Evolutionary conservation across 1,140 invertebrate genomes (phyloP), one percentile per base, ranked within the genome.

Genomic region (Limonius californicus): DNA sequence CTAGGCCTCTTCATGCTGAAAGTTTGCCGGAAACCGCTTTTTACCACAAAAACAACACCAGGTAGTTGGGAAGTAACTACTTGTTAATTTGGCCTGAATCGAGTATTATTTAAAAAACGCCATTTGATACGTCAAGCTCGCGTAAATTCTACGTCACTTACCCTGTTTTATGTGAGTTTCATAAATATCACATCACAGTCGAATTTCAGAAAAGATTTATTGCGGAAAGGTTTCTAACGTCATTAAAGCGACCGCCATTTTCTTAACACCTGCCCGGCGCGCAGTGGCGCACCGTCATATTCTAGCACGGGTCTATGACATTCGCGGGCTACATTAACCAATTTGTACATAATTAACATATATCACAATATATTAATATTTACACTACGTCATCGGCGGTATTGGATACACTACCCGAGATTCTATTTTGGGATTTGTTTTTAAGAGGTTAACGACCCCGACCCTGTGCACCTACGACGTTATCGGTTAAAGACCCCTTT

Each of bases 201-300:
- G 23, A 3, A 27, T 27, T 27, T 27, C 9, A 27, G 9, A 4
- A 27, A 27, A 27, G 23, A 27, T 4, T 27, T 27, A 27, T 27
- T 27, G 23, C 23, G 9, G 9, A 27, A 9, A 27, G 23, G n/a
- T 39, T 39, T 39, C n/a, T 39, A 39, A 39, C 35, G n/a, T 12
- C 15, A 18, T 50, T 19, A 18, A 6, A 18, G 15, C n/a, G 3
- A 50, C 16, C 16, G 45, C 45, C 45, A 50, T 50, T 50, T 50
- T 50, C 45, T 50, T 50, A 8, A 18, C 45, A 50, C 45, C 45
- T 50, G 45, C 14, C 45, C 45, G 45, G 45, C 45, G 45, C 45
- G 15, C 45, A 50, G 16, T 39, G 35, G 35, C 35, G 35, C n/a
- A 11, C n/a, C 35, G n/a, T 39, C 35, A 14, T 32, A 32, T 6